A percentile compares a stretch with the other conserved stretches of the same genome.
These are phyloP conservation scores for Synanthedon myopaeformis DNA, from an alignment of 2,888 invertebrate species.

Conservation along the genomic window DNA sequence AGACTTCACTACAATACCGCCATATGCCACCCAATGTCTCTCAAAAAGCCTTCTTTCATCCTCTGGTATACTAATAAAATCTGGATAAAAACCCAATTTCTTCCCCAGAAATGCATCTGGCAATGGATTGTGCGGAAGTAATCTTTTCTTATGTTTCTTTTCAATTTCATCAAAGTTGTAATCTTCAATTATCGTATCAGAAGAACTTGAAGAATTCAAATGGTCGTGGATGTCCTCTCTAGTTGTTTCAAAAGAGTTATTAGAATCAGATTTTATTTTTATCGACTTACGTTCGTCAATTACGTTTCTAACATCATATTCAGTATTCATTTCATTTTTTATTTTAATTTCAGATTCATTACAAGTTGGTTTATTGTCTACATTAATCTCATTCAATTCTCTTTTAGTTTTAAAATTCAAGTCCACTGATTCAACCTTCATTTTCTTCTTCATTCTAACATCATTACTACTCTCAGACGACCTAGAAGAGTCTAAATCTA, in stretches of 20 bases:
- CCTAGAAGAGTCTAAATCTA: background rate
- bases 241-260: background rate
- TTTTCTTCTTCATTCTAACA: too few species aligned
- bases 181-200: conserved; percentile 3
- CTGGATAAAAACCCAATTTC: conserved; percentile 55
- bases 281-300: too few species aligned
- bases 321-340: too few species aligned
- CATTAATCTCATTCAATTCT: too few species aligned
- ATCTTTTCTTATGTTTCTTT: conserved; percentile 6
- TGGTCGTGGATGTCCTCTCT: conserved; percentile 2
- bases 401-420: too few species aligned
- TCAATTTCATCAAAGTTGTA: conserved; percentile 1
- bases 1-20: conserved; percentile 58
- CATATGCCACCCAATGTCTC: conserved; percentile 76
- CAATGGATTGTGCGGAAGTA: conserved; percentile 38
- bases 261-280: too few species aligned
- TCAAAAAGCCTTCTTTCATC: conserved; percentile 43
- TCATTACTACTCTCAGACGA: too few species aligned
- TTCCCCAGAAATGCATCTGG: conserved; percentile 44
- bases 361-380: too few species aligned
- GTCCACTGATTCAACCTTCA: too few species aligned
- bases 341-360: too few species aligned
- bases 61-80: conserved; percentile 51
- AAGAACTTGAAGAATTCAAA: conserved; percentile 10
- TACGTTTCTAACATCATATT: too few species aligned